Conservation (phyloP, 35 echinoderm and acorn worm species). For the Lytechinus pictus region DNA sequence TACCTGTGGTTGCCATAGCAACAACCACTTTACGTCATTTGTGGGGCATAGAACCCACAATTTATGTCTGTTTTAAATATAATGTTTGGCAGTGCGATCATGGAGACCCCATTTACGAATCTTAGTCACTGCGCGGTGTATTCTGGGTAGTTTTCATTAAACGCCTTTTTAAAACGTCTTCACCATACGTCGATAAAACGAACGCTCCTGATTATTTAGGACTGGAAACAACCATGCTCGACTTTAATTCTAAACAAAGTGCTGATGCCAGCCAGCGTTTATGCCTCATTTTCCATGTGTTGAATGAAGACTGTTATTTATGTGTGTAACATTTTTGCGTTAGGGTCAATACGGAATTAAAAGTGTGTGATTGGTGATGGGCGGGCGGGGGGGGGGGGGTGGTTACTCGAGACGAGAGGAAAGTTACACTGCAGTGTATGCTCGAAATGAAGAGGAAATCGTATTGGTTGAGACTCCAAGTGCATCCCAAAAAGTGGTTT, state of each 20-base stretch:
- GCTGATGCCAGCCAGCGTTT: background rate
- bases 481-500: no score
- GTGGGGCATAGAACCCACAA: background rate
- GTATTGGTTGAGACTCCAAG: no score
- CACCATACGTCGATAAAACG: background rate
- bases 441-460: no score
- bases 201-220: background rate
- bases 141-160: background rate
- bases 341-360: background rate
- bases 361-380: background rate
- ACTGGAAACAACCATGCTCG: background rate
- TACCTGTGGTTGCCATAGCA: background rate
- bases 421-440: no score
- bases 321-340: background rate
- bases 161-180: background rate
- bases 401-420: no score
- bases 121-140: background rate
- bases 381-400: no score
- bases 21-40: background rate
- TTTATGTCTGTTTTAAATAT: constrained; percentile 14
- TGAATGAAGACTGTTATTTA: background rate
- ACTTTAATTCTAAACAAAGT: background rate
- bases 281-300: background rate
- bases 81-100: background rate
- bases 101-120: background rate